Conservation (phyloP, 2,888 invertebrate genomes). For the Spodoptera littoralis region DNA sequence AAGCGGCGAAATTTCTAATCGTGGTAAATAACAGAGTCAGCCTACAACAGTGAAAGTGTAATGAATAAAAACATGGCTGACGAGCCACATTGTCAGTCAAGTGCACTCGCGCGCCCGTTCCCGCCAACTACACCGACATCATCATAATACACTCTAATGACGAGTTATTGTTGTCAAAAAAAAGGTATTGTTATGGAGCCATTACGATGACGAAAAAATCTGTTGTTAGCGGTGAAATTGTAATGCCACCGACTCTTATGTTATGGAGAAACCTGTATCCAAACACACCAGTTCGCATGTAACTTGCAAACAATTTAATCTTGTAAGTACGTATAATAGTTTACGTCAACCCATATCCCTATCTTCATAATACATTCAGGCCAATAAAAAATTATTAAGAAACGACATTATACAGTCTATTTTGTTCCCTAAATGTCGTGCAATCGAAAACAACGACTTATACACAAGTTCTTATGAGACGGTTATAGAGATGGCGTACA, state of each 20-base stretch:
- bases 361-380: too few species aligned
- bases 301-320: background rate
- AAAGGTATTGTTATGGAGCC: conserved; percentile 49
- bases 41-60: conserved; percentile 68
- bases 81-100: conserved; percentile 59
- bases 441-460: background rate
- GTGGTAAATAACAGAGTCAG: conserved; percentile 61
- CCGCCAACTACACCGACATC: conserved; percentile 37
- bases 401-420: too few species aligned
- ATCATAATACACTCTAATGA: conserved; percentile 50
- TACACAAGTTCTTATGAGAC: background rate
- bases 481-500: conserved; percentile 58
- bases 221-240: conserved; percentile 44
- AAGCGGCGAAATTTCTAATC: conserved; percentile 70
- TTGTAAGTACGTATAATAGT: too few species aligned
- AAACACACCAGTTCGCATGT: conserved; percentile 5
- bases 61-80: conserved; percentile 66
- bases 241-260: conserved; percentile 18
- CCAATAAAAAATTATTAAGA: too few species aligned
- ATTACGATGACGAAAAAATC: conserved; percentile 42
- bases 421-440: too few species aligned
- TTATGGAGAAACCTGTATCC: conserved; percentile 26
- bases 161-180: conserved; percentile 47
- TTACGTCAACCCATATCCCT: too few species aligned
- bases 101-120: conserved; percentile 34